A percentile compares a stretch with the other conserved stretches of the same genome.
Evolutionary conservation across 2,113 vertebrate species (phyloP).

Genomic region (Actinemys pallida): DNA sequence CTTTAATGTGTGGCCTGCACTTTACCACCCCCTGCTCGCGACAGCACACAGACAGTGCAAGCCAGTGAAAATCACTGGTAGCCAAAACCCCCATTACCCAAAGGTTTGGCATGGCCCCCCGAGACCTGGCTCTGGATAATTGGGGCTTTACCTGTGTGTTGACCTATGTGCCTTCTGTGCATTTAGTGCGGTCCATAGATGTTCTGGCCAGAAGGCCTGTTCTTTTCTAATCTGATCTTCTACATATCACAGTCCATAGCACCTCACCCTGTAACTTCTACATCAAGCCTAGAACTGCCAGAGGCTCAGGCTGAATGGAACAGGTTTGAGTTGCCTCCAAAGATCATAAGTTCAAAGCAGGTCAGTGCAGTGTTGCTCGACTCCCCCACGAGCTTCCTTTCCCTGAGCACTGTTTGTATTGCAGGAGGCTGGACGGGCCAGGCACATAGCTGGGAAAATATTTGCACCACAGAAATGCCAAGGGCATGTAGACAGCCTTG

Average conservation of each 20-base stretch:
- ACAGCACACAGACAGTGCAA: neutral
- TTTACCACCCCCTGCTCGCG: neutral
- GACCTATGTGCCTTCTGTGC: neutral
- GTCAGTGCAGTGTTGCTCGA: neutral
- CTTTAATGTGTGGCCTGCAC: neutral
- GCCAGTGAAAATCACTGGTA: neutral
- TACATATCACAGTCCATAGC: neutral
- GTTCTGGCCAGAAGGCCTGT: neutral
- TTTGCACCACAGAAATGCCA: neutral
- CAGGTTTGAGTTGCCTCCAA: neutral
- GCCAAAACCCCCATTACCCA: neutral
- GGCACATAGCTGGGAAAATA: neutral
- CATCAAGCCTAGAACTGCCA: neutral
- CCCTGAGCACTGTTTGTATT: neutral
- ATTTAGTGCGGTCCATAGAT: neutral
- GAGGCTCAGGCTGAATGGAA: neutral
- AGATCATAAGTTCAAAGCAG: neutral
- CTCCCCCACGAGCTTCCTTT: neutral
- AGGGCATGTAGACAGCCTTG: neutral
- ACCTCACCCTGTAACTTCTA: neutral
- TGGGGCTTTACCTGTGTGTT: neutral
- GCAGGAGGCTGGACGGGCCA: neutral
- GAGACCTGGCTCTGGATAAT: neutral
- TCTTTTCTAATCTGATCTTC: neutral
- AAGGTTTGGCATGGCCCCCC: neutral